These are phyloP conservation scores for Eudyptes chrysolophus DNA, from an alignment of 2,113 vertebrate genomes.

Conservation along the genomic window DNA sequence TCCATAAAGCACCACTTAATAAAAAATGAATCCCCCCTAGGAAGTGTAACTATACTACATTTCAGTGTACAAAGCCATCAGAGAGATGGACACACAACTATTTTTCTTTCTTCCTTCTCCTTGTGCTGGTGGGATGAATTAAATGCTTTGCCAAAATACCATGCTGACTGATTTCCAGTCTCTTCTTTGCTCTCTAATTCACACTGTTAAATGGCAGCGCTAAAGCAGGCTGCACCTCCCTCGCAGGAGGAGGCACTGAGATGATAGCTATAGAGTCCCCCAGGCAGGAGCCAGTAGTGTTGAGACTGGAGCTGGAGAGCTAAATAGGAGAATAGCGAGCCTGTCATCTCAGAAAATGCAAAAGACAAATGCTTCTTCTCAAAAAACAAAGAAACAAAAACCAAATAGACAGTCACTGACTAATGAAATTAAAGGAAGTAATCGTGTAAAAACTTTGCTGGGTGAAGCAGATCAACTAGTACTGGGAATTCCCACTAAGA, in stretches of 20 bases:
- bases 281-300: neutral
- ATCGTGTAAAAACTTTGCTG: neutral
- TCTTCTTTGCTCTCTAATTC: neutral
- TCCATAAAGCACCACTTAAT: neutral
- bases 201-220: neutral
- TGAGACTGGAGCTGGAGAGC: neutral
- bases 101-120: neutral
- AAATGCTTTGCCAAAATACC: neutral
- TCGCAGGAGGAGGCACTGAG: neutral
- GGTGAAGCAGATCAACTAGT: neutral
- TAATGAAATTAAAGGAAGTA: neutral
- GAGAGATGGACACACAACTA: neutral
- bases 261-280: neutral
- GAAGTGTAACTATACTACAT: neutral
- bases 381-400: neutral
- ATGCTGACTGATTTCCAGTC: neutral
- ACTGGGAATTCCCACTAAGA: neutral
- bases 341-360: neutral
- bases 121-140: neutral
- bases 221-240: neutral
- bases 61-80: neutral
- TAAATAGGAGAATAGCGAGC: neutral
- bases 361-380: neutral
- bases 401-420: neutral
- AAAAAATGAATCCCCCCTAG: neutral